Base-by-base conservation (phyloP, 2,888 invertebrate genomes). In the Ichneumoninae sp. region DNA sequence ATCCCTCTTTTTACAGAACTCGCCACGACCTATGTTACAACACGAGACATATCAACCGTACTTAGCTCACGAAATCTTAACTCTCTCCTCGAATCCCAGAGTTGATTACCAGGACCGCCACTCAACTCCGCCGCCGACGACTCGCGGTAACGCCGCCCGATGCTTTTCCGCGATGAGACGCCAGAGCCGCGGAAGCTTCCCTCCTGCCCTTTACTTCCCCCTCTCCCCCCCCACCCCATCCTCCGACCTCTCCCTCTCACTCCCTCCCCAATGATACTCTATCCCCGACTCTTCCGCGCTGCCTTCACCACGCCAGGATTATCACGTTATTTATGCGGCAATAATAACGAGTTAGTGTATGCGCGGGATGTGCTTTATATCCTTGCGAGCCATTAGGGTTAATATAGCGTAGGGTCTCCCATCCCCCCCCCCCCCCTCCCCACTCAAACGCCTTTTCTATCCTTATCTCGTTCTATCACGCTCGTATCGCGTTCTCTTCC, bases 351-450 rank as follows among this genome's bases (percentile, higher is more conserved):
- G 92, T 92, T 93, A 92, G 91, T 91, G 88, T 92, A 92, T 92
- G 92, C 93, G 92, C 92, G 91, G 93, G 93, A 92, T 93, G 93
- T 93, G 93, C 93, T 93, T 93, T 93, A 93, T 93, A 92, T 92
- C 91, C 91, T 92, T 89, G 92, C 91, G 89, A 92, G 89, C 92
- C 93, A 92, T 93, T 93, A 93, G 92, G 93, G 93, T 92, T 93
- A 93, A 93, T 92, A 93, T 91, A 92, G 91, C 90, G 90, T 87
- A 86, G 87, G 88, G 89, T 81, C 87, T 85, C 84, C 81, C 86
- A 57, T 84, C 84, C 82, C 79, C 75, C 86, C 85, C 85, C 50
- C 78, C 80, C 80, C 60, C 79, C 75, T 86, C 86, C 85, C 50
- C 76, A 80, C 78, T 60, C 75, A 71, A 69, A 50, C 68, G 50